A percentile compares a stretch with the other conserved stretches of the same genome.
Evolutionary conservation across 2,797 vertebrate species (phyloP).

Genomic region (Acrocephalus scirpaceus): DNA sequence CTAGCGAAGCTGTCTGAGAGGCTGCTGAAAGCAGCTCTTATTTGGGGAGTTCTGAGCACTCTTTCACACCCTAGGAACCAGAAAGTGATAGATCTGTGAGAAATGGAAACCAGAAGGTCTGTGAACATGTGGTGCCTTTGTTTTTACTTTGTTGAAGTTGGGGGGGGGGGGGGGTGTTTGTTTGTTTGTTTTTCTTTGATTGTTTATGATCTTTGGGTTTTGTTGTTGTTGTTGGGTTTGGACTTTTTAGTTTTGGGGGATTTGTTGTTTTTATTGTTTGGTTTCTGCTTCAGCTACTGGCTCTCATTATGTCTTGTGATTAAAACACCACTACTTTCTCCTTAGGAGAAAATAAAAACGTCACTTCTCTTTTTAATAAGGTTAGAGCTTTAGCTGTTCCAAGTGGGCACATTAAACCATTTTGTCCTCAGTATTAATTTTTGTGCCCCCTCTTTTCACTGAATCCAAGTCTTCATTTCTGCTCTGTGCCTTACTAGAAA

Average conservation of each 20-base stretch:
- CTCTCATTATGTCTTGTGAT: not conserved
- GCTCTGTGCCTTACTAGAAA: not conserved
- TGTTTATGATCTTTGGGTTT: no score
- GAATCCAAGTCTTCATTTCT: not conserved
- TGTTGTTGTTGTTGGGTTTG: no score
- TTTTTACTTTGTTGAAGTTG: not conserved
- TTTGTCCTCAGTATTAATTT: not conserved
- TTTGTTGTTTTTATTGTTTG: not conserved
- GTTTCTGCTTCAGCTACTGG: not conserved
- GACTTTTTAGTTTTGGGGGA: rapidly evolving
- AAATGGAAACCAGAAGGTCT: not conserved
- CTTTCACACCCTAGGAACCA: not conserved
- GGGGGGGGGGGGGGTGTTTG: no score
- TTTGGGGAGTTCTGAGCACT: not conserved
- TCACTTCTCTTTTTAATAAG: not conserved
- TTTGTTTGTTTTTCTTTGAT: no score
- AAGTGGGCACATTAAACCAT: not conserved
- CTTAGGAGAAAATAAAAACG: not conserved
- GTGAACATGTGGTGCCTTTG: not conserved
- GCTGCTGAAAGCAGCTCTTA: not conserved
- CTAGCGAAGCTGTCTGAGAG: not conserved
- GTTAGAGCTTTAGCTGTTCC: not conserved
- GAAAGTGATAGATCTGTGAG: not conserved
- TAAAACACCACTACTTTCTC: not conserved
- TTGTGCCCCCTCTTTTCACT: not conserved